Base-by-base conservation (phyloP, 2,797 vertebrate species). In the Sebastes goodei region DNA sequence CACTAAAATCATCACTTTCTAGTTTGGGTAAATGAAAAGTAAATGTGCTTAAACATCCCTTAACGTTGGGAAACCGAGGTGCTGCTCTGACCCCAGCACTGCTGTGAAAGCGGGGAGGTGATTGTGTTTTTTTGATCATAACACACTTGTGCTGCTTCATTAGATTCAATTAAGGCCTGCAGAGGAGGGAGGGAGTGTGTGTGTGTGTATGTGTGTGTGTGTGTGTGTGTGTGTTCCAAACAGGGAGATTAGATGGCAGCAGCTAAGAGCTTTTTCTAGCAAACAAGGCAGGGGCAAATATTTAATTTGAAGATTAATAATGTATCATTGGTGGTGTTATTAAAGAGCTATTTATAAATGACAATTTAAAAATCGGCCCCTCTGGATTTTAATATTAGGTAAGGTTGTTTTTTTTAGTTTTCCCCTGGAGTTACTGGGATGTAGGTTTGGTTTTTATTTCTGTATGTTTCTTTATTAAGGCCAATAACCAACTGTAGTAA, bases 231-330 rank as follows among this genome's bases (percentile, higher is more conserved):
- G 32, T 4, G 62, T 17, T 86, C 76, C 81, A 90, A 93, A 88
- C 63, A 59, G 46, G 76, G 46, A 91, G 90, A 92, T 95, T 94
- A 94, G 91, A 91, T 87, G 84, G 84, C 83, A 78, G 78, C 89
- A 82, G 89, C 80, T 76, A 87, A 91, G 81, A 85, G 90, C 71
- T 87, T 86, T 90, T 85, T 85, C 78, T 84, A 85, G 85, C 89
- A 95, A 94, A 94, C 87, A 93, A 92, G 88, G 90, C 87, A 85
- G 87, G 92, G 90, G 87, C 88, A 94, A 94, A 93, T 94, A 94
- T 96, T 95, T 93, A 94, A 94, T 95, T 93, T 95, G 84, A 83
- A 91, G 86, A 95, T 95, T 93, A 95, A 94, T 93, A 95, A 95
- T 95, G 93, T 93, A 94, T 94, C 91, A 92, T 91, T 88, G 85